Conservation (phyloP, 2,797 vertebrate genomes). For the Artibeus jamaicensis region DNA sequence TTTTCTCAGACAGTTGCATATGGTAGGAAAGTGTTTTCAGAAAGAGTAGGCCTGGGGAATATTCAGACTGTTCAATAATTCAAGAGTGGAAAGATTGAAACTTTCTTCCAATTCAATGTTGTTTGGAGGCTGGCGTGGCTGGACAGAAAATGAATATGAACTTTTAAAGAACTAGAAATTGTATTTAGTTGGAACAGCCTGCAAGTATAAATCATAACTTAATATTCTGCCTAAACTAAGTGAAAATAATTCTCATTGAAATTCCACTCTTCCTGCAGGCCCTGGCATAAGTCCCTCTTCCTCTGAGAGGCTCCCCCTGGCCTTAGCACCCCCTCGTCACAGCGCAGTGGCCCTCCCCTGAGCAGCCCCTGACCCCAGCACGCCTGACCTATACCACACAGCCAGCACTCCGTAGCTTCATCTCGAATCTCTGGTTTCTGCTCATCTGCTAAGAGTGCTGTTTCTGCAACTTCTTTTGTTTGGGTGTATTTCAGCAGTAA, state of each 20-base stretch:
- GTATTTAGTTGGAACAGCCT: neutral
- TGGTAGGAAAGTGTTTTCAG: conserved; percentile 71
- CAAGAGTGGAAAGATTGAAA: conserved; percentile 59
- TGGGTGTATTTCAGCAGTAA: neutral
- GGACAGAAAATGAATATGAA: conserved; percentile 65
- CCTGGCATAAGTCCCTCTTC: neutral
- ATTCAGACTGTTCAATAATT: conserved; percentile 63
- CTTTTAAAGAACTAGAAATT: conserved; percentile 49
- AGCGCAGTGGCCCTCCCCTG: neutral
- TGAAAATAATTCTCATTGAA: conserved; percentile 42
- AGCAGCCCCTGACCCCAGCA: neutral
- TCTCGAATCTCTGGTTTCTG: neutral
- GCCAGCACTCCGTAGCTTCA: neutral
- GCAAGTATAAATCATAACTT: conserved; percentile 44
- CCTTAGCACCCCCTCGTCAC: no score
- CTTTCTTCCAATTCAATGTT: conserved; percentile 61
- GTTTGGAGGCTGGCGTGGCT: conserved; percentile 44
- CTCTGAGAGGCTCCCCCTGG: neutral
- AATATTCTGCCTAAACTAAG: conserved; percentile 34
- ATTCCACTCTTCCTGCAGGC: neutral
- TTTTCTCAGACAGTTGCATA: conserved; percentile 77
- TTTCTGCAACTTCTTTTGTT: neutral
- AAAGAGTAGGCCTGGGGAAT: conserved; percentile 69
- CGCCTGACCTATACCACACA: neutral
- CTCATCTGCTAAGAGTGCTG: neutral